phyloP scores from a whole-genome alignment of 2,113 vertebrate species.

The Rhinoderma darwinii region DNA sequence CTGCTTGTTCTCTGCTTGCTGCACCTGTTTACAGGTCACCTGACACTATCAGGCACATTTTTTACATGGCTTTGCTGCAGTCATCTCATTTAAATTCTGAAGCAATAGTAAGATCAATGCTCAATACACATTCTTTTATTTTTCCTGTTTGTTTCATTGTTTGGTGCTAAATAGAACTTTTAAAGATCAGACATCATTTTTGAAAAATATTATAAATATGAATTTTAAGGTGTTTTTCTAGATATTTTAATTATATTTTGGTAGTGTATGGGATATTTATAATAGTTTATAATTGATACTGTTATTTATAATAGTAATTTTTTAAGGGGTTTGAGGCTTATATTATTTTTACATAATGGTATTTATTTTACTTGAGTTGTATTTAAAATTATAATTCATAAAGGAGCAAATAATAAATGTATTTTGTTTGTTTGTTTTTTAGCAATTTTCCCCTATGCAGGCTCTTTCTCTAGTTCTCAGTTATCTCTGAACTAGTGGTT shows the following conservation, averaged over 20 bases:
- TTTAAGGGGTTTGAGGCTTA: no score
- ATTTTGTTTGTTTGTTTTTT: no score
- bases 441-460: no score
- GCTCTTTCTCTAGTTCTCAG: no score
- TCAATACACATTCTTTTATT: neutral
- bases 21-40: neutral
- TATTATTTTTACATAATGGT: no score
- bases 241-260: neutral
- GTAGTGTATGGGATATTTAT: neutral
- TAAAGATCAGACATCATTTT: neutral
- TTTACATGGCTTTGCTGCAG: neutral
- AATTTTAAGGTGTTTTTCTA: neutral
- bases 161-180: neutral
- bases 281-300: neutral
- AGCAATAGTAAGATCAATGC: neutral
- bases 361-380: no score
- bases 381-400: no score
- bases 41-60: neutral
- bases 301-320: neutral
- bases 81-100: neutral
- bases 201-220: neutral
- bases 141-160: neutral
- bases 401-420: no score
- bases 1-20: conserved; percentile 10
- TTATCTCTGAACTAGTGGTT: no score